Conservation (phyloP, 2,113 vertebrate species). For the Indicator indicator region DNA sequence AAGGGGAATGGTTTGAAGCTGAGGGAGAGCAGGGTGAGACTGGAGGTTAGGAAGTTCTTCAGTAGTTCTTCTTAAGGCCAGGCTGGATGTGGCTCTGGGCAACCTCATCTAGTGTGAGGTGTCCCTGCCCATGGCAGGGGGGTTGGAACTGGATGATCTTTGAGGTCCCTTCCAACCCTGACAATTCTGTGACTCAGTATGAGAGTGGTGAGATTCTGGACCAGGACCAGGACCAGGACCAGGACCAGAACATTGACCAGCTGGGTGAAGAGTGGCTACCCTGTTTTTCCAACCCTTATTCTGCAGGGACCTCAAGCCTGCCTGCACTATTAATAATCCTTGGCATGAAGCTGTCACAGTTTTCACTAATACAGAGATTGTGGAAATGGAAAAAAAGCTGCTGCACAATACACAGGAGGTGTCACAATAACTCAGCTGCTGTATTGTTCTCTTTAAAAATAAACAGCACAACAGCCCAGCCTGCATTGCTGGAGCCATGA, state of each 20-base stretch:
- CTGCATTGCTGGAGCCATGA: constrained; percentile 4
- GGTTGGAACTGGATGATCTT: too few species aligned
- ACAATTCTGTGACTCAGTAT: too few species aligned
- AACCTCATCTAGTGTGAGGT: too few species aligned
- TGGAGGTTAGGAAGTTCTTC: too few species aligned
- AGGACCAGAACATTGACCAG: background rate
- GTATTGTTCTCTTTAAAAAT: constrained; percentile 58
- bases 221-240: background rate
- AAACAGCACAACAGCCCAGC: constrained; percentile 54
- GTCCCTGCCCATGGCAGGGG: too few species aligned
- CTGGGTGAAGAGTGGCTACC: background rate
- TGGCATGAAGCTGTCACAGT: constrained; percentile 39
- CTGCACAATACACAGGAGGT: constrained; percentile 41
- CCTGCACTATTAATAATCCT: constrained; percentile 51
- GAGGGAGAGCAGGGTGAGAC: too few species aligned
- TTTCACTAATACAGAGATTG: constrained; percentile 44
- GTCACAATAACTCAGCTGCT: constrained; percentile 56
- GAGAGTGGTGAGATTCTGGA: background rate
- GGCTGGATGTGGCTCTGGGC: too few species aligned
- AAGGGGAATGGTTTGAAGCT: too few species aligned
- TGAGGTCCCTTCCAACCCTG: too few species aligned
- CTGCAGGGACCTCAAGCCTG: constrained; percentile 6
- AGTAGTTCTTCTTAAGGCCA: too few species aligned
- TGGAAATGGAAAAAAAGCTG: constrained; percentile 7
- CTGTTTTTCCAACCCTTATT: background rate